A percentile compares a stretch with the other conserved stretches of the same genome.
phyloP scores from a whole-genome alignment of 2,113 vertebrate species.

The Osmerus eperlanus region DNA sequence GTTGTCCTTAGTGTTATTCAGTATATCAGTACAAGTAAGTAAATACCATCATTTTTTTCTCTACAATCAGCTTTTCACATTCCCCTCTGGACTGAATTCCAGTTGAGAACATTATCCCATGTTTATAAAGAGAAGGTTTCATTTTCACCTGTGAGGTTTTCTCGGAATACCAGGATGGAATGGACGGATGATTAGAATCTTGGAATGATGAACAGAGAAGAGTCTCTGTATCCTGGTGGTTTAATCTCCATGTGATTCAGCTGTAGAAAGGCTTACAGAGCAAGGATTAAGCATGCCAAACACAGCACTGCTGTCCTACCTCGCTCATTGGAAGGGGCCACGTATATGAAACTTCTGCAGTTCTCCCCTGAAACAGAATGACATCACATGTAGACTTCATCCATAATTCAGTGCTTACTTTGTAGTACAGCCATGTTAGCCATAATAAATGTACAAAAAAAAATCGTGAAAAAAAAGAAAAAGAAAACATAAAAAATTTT shows the following conservation, averaged over 20 bases:
- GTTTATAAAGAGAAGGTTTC: not conserved
- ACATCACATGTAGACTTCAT: constrained; percentile 4
- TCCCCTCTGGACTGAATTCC: too few species aligned
- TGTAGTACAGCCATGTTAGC: too few species aligned
- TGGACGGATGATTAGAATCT: not conserved
- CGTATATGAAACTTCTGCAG: constrained; percentile 83
- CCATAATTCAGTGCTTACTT: not conserved
- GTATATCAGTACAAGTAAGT: too few species aligned
- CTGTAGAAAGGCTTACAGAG: too few species aligned
- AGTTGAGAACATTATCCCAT: not conserved
- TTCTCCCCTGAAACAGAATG: constrained; percentile 78
- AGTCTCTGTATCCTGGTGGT: too few species aligned
- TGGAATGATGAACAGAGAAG: not conserved
- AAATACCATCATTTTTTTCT: too few species aligned
- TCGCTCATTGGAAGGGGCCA: constrained; percentile 82
- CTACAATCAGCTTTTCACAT: too few species aligned
- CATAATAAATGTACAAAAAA: too few species aligned
- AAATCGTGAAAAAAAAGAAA: not conserved
- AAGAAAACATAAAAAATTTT: not conserved
- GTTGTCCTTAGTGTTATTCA: too few species aligned
- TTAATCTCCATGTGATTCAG: too few species aligned
- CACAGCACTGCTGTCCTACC: constrained; percentile 65
- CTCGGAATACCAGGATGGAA: not conserved
- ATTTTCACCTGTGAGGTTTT: not conserved
- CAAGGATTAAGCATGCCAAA: not conserved